These are phyloP conservation scores for Hippocampus zosterae DNA, from an alignment of 2,113 vertebrate genomes.

Conservation along the genomic window DNA sequence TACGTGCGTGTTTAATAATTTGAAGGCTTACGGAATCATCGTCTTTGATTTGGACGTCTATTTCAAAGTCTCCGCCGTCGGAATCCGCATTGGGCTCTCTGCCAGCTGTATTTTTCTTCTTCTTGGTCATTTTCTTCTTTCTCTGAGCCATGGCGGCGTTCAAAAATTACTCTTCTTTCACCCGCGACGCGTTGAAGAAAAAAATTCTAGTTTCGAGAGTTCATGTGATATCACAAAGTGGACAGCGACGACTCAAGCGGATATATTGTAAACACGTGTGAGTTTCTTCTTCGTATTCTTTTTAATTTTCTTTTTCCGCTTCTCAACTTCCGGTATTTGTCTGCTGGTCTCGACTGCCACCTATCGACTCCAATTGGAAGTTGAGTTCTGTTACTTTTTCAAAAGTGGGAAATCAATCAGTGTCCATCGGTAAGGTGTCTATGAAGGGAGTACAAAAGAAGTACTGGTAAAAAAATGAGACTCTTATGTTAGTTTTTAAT, in stretches of 20 bases:
- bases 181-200: neutral
- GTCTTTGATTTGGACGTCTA: conserved; percentile 62
- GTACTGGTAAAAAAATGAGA: neutral
- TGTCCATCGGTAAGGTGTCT: no score
- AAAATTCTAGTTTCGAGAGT: neutral
- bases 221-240: neutral
- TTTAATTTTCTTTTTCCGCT: neutral
- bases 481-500: no score
- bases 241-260: conserved; percentile 1
- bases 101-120: conserved; percentile 46
- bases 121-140: conserved; percentile 72
- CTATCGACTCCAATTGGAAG: conserved; percentile 16
- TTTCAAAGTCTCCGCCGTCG: conserved; percentile 68
- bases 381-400: neutral
- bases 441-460: no score
- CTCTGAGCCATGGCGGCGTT: conserved; percentile 66
- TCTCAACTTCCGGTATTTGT: accelerated
- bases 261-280: conserved; percentile 70
- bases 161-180: neutral
- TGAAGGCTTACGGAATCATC: conserved; percentile 59
- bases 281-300: conserved; percentile 1
- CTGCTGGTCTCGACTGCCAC: conserved; percentile 14
- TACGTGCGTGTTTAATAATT: neutral
- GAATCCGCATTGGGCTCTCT: conserved; percentile 63
- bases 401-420: no score